phyloP scores from a whole-genome alignment of 2,113 vertebrate species.

The Hydropotes inermis region DNA sequence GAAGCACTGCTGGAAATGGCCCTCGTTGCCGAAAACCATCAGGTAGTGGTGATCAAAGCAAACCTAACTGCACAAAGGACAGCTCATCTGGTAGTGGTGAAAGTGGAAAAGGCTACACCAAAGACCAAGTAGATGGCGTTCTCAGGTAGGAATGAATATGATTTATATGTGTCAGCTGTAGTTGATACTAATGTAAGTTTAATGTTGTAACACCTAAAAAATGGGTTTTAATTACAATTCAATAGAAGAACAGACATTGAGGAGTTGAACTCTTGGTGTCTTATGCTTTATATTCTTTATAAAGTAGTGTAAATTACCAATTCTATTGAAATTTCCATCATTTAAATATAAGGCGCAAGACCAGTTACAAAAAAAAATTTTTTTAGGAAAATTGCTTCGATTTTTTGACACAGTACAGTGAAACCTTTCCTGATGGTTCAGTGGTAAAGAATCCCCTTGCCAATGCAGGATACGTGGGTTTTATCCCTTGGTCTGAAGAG shows the following conservation, averaged over 20 bases:
- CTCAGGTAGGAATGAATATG: slow-evolving; percentile 85
- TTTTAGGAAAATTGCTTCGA: neutral
- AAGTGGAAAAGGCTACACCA: slow-evolving; percentile 88
- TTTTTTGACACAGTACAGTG: neutral
- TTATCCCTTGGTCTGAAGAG: neutral
- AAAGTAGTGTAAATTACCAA: neutral
- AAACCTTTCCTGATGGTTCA: neutral
- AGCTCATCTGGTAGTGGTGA: slow-evolving; percentile 76
- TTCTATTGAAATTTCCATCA: neutral
- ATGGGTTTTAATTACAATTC: neutral
- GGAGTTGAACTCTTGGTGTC: neutral
- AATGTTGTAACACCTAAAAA: slow-evolving; percentile 16
- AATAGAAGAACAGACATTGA: neutral
- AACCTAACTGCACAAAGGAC: slow-evolving; percentile 76
- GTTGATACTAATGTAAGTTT: neutral
- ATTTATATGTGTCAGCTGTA: neutral
- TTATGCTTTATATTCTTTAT: neutral
- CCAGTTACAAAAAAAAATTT: neutral
- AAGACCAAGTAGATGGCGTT: slow-evolving; percentile 94
- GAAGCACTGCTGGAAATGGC: slow-evolving; percentile 88
- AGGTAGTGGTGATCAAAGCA: slow-evolving; percentile 76
- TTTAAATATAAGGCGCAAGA: neutral
- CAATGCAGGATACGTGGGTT: neutral
- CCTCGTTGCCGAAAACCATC: slow-evolving; percentile 85
- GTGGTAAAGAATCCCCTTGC: neutral